A percentile compares a stretch with the other conserved stretches of the same genome.
phyloP scores from a whole-genome alignment of 2,113 vertebrate species.

The Cepphus grylle region DNA sequence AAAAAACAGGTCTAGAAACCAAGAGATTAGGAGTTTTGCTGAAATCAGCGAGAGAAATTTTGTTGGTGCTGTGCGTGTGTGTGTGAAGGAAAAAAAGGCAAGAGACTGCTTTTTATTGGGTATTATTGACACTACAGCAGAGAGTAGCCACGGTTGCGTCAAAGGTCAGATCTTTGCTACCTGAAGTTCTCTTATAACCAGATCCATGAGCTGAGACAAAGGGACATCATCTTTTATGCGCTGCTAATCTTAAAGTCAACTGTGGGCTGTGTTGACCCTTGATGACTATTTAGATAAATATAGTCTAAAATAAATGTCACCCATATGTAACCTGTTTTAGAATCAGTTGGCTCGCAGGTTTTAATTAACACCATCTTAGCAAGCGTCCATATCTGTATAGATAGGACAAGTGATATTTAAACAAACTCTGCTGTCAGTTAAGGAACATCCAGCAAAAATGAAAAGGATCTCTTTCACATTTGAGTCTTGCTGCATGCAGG shows the following conservation, averaged over 20 bases:
- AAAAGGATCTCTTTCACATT: not conserved
- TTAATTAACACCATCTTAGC: conserved; percentile 23
- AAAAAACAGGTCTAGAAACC: not conserved
- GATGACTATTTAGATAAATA: conserved; percentile 12
- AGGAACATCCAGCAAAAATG: not conserved
- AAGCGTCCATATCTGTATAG: not conserved
- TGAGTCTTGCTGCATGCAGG: not conserved
- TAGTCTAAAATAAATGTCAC: conserved; percentile 32
- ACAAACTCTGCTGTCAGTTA: not conserved
- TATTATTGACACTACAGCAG: not conserved
- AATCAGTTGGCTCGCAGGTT: not conserved
- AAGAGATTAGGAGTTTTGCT: not conserved
- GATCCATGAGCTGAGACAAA: not conserved
- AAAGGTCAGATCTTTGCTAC: not conserved
- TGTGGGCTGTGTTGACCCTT: not conserved
- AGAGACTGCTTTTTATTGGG: not conserved
- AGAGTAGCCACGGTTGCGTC: not conserved
- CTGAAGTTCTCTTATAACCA: not conserved
- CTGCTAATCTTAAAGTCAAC: not conserved
- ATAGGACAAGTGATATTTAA: not conserved
- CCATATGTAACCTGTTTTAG: conserved; percentile 4
- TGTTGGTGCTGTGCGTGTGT: not conserved
- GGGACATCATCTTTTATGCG: not conserved
- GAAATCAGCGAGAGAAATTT: not conserved
- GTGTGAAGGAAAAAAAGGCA: not conserved